Evolutionary conservation across 2,888 invertebrate species (phyloP), one percentile per base, ranked within the genome.

Genomic region (Alsophila aescularia): DNA sequence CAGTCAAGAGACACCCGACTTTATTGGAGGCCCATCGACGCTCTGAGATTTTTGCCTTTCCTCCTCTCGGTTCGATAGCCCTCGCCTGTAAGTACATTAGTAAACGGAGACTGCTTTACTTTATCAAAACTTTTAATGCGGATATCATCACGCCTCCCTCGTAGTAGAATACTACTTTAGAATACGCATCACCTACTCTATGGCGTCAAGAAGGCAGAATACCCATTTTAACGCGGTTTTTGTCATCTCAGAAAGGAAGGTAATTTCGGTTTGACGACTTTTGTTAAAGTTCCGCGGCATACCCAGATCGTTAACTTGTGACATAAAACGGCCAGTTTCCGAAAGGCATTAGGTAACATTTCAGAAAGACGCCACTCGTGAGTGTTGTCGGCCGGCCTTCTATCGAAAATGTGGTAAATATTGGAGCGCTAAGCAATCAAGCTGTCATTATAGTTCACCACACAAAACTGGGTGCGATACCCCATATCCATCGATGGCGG

Each of bases 1-100:
- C 47, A 54, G 58, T 57, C 45, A 56, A 65, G 66, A 67, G 63
- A 66, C 61, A 58, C 56, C 54, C 49, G 64, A 61, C 61, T 63
- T 70, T 68, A 66, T 64, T 68, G 64, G 58, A 69, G 67, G 57
- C 67, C 70, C 69, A 72, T 79, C 72, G 71, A 76, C 60, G 60
- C 60, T 70, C 68, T 52, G 52, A 67, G 72, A 71, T 69, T 71
- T 61, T 64, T 60, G 64, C 66, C 63, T 52, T 60, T 64, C 60
- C 67, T 55, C 55, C 69, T 63, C 75, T 75, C 55, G 53, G 66
- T 32, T 49, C 40, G 58, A 75, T 70, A 62, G 67, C 72, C 35
- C 74, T 73, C 62, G 48, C 54, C 67, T 56, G 67, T 69, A n/a
- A n/a, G 69, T 72, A 70, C 71, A 66, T 56, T 52, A 52, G 52